Percentiles rank a stretch among this genome's conserved stretches.
Evolutionary conservation across 2,888 invertebrate species (phyloP).

Genomic region (Athalia cordata): DNA sequence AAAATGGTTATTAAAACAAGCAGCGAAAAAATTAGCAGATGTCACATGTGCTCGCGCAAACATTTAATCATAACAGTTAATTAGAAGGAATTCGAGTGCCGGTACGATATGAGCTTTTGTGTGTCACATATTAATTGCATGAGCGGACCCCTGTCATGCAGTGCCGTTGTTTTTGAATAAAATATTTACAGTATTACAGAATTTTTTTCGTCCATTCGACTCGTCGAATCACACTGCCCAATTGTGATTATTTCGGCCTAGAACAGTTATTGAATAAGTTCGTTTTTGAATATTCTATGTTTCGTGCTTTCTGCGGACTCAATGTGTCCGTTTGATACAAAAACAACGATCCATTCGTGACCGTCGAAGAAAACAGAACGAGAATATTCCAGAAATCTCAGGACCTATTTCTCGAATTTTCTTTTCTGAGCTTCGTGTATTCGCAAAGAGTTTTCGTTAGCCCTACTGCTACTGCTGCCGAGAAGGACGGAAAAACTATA

Average conservation of each 20-base stretch:
- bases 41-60: constrained; percentile 22
- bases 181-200: constrained; percentile 15
- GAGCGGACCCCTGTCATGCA: neutral
- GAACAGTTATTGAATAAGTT: too few relatives aligned
- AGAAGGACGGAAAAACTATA: constrained; percentile 8
- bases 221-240: too few relatives aligned
- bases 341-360: neutral
- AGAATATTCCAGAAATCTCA: neutral
- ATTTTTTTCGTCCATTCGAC: neutral
- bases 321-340: too few relatives aligned
- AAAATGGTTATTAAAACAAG: constrained; percentile 26
- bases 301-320: too few relatives aligned
- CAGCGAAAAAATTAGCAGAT: constrained; percentile 28
- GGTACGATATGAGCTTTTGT: constrained; percentile 4
- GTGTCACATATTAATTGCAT: neutral
- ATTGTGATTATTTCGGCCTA: too few relatives aligned
- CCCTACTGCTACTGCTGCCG: neutral
- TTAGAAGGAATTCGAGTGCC: constrained; percentile 7
- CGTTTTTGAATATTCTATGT: too few relatives aligned
- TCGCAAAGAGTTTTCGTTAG: constrained; percentile 9
- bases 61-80: constrained; percentile 39
- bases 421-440: neutral
- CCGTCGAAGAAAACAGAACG: neutral
- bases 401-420: constrained; percentile 27
- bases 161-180: constrained; percentile 8